Base-by-base conservation (phyloP, 1,140 invertebrate genomes). In the Coboldia fuscipes region DNA sequence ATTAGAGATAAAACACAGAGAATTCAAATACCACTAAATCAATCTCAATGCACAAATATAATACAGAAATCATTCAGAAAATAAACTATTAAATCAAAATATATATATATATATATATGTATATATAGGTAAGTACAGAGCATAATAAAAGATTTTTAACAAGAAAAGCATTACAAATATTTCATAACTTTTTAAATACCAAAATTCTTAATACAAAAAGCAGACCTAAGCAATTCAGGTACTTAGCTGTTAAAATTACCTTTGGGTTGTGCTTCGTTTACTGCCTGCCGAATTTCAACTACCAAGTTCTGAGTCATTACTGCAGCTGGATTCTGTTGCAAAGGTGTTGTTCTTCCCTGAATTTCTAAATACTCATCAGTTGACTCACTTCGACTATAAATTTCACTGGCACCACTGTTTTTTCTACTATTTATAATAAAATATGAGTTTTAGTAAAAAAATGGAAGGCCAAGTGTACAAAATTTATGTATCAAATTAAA, bases 221-320 rank as follows among this genome's bases (percentile, higher is more conserved):
- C n/a, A n/a, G n/a, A n/a, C n/a, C n/a, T n/a, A n/a, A n/a, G n/a
- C n/a, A n/a, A n/a, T n/a, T n/a, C n/a, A n/a, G n/a, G n/a, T n/a
- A n/a, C n/a, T n/a, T n/a, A n/a, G n/a, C n/a, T n/a, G n/a, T n/a
- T n/a, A n/a, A n/a, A n/a, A n/a, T 60, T 62, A 78, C 75, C 75
- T 73, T 74, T 67, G 41, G 75, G 72, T 63, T 80, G 80, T 36
- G 77, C 77, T 52, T 82, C 75, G 49, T 70, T 79, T 41, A 84
- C 78, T 43, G 78, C 77, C 55, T 78, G 74, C 39, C 76, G 63
- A 44, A 82, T 82, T 61, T 82, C 78, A 47, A 81, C 77, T 32
- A 78, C 70, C 38, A 82, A 61, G 54, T 75, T 72, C 61, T 79
- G 75, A 42, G 75, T 75, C 42, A 77, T 54, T 31, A 49, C 47